These are phyloP conservation scores for Lomographa bimaculata DNA, from an alignment of 2,888 invertebrate species.

Conservation along the genomic window DNA sequence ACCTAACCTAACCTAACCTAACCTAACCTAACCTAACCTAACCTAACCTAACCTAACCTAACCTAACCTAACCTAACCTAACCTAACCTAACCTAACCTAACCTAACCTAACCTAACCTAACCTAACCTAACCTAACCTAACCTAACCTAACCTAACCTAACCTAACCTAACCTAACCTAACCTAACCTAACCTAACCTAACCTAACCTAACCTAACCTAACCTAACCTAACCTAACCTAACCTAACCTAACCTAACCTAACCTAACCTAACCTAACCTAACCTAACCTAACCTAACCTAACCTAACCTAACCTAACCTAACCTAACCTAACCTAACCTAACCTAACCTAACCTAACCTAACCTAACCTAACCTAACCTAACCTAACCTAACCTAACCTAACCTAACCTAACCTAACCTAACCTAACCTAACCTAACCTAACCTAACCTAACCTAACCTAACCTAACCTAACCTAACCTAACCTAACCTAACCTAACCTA, in stretches of 20 bases:
- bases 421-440: slow-evolving; percentile 11
- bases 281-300: slow-evolving; percentile 8
- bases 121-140: slow-evolving; percentile 11
- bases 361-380: slow-evolving; percentile 11
- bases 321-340: slow-evolving; percentile 9
- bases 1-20: slow-evolving; percentile 11
- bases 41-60: slow-evolving; percentile 8
- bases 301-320: slow-evolving; percentile 11
- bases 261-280: slow-evolving; percentile 9
- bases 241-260: slow-evolving; percentile 11
- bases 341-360: slow-evolving; percentile 8
- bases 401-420: slow-evolving; percentile 8
- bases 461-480: slow-evolving; percentile 8
- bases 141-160: slow-evolving; percentile 9
- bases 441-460: slow-evolving; percentile 9
- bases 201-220: slow-evolving; percentile 9
- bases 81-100: slow-evolving; percentile 9
- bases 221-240: slow-evolving; percentile 8
- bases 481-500: slow-evolving; percentile 11
- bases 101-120: slow-evolving; percentile 8
- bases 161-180: slow-evolving; percentile 8
- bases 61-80: slow-evolving; percentile 11
- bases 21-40: slow-evolving; percentile 9
- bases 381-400: slow-evolving; percentile 9
- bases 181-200: slow-evolving; percentile 11